Conservation (phyloP, 2,113 vertebrate species). For the Perccottus glenii region DNA sequence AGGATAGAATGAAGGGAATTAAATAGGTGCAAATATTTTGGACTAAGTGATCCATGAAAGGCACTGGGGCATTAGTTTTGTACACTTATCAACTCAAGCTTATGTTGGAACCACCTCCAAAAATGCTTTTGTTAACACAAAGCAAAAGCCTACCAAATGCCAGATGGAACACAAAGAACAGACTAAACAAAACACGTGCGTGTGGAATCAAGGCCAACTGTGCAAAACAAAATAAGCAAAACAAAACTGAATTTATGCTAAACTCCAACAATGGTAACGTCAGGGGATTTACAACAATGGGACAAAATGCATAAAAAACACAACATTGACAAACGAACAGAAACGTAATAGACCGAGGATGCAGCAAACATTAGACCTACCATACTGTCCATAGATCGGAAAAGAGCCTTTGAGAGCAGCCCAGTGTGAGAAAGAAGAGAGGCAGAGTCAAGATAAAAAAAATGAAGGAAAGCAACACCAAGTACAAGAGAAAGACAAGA, state of each 20-base stretch:
- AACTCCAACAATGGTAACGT: slow-evolving; percentile 1
- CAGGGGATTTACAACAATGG: slow-evolving; percentile 12
- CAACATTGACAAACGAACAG: slow-evolving; percentile 3
- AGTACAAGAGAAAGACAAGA: slow-evolving; percentile 18
- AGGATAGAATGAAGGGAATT: too few relatives aligned
- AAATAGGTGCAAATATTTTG: too few relatives aligned
- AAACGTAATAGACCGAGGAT: background rate
- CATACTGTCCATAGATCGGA: slow-evolving; percentile 92
- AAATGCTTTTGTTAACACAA: background rate
- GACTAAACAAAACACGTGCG: background rate
- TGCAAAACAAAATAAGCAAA: slow-evolving; percentile 12
- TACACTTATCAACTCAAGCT: too few relatives aligned
- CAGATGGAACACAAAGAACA: slow-evolving; percentile 5
- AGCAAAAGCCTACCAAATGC: background rate
- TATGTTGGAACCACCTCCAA: too few relatives aligned
- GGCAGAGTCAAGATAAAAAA: slow-evolving; percentile 43
- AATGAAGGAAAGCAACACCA: slow-evolving; percentile 23
- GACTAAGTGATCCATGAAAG: too few relatives aligned
- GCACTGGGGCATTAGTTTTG: too few relatives aligned
- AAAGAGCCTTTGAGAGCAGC: slow-evolving; percentile 83
- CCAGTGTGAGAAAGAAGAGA: slow-evolving; percentile 46
- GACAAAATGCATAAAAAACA: slow-evolving; percentile 1
- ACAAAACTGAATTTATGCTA: slow-evolving; percentile 18
- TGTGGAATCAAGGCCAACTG: slow-evolving; percentile 5
- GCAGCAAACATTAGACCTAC: slow-evolving; percentile 80